Evolutionary conservation across 2,113 vertebrate genomes (phyloP).

Genomic region (Toxostoma redivivum): DNA sequence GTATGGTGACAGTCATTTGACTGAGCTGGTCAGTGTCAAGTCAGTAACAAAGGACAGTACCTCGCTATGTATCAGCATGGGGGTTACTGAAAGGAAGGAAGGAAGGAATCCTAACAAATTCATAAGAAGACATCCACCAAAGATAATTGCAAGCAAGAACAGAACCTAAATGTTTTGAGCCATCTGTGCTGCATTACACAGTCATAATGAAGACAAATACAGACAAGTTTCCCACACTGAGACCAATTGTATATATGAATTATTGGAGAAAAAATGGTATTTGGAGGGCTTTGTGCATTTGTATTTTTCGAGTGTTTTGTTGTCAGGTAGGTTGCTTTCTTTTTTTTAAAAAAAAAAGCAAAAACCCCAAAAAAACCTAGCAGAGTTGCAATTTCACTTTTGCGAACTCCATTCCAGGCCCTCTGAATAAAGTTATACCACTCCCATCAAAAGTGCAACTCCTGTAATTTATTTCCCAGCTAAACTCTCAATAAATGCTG

Average conservation of each 20-base stretch:
- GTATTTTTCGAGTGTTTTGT: accelerated
- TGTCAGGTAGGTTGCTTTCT: background rate
- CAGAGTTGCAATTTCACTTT: background rate
- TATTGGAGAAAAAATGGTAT: background rate
- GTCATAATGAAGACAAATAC: background rate
- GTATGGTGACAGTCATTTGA: background rate
- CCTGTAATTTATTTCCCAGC: background rate
- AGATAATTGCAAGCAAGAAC: background rate
- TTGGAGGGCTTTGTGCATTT: accelerated
- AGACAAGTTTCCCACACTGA: background rate
- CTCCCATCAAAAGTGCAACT: background rate
- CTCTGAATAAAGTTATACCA: background rate
- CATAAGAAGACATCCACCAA: background rate
- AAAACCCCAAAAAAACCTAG: background rate
- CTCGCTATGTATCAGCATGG: background rate
- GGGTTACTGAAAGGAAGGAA: too few species aligned
- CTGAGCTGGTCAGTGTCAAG: background rate
- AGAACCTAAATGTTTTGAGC: background rate
- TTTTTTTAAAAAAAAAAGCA: background rate
- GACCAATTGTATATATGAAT: background rate
- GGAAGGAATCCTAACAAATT: too few species aligned
- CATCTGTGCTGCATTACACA: background rate
- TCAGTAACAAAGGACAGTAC: background rate
- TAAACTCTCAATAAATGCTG: background rate
- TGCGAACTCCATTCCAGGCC: background rate